Base-by-base conservation (phyloP, 2,888 invertebrate genomes). In the Rhopalosiphum nymphaeae region DNA sequence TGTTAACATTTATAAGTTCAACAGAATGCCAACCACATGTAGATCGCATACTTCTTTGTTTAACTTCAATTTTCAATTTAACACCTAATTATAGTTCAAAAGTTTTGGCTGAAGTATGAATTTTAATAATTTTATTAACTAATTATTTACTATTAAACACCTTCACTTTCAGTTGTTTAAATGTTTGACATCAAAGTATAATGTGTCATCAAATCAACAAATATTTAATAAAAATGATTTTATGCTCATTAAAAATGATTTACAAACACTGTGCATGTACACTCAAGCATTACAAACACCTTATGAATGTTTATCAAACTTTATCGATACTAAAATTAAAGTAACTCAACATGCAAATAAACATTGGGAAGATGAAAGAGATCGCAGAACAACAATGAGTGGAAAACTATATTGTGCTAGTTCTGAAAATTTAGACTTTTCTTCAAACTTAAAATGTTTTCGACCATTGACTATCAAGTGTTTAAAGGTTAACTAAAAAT, bases 11-110 rank as follows among this genome's bases (percentile, higher is more conserved):
- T 61, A 96, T 97, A 3, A 97, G 97, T 0, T 96, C 97, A 91
- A 96, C 96, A 46, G 98, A 98, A 96, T 97, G 97, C 57, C 97
- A 97, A 1, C 96, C 97, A 90, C 97, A 98, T 90, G 97, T 98
- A 0, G 98, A 98, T 96, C 98, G 98, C 96, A 96, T 98, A 36
- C 96, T 98, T 1, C 96, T 96, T 95, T 94, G 94, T 90, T 57
- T 94, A 67, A 94, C 94, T 42, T 36, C 94, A 53, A 36, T 94
- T 44, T 86, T 90, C n/a, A 91, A 94, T 91, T 91, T 94, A 91
- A 86, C 90, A 25, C 94, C 94, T n/a, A 91, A 67, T 91, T 67
- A 53, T 91, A 91, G 91, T 42, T 94, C 61, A 42, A 57, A 87
- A 67, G 91, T 91, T 67, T 87, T 94, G 10, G 53, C 90, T 9